Conservation (phyloP, 2,797 vertebrate genomes). For the Epinephelus awoara region DNA sequence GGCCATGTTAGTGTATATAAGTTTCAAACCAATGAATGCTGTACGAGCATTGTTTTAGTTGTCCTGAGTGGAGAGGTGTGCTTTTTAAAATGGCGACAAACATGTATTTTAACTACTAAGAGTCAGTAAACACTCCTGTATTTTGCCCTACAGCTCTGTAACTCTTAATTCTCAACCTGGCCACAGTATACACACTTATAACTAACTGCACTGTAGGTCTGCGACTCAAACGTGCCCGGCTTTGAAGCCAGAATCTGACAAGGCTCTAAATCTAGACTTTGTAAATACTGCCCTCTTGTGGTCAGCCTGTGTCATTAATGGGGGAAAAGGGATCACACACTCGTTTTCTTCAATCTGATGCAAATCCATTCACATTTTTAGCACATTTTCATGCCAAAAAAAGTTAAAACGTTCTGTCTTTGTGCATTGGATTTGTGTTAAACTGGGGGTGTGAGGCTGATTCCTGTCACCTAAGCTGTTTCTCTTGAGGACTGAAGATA, state of each 20-base stretch:
- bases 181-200: not conserved
- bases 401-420: not conserved
- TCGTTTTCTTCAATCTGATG: not conserved
- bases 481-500: not conserved
- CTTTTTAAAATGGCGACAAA: not conserved
- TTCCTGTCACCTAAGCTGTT: not conserved
- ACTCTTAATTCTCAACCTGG: not conserved
- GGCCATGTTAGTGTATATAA: not conserved
- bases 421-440: not conserved
- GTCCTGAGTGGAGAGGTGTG: not conserved
- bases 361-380: not conserved
- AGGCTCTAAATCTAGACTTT: conserved; percentile 50
- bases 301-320: not conserved
- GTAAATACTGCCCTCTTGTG: conserved; percentile 83
- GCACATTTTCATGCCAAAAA: not conserved
- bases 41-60: not conserved
- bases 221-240: not conserved
- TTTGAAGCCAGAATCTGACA: conserved; percentile 3
- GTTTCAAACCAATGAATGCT: not conserved
- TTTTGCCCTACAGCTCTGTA: not conserved
- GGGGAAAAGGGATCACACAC: accelerated
- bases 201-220: conserved; percentile 2
- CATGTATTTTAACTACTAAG: not conserved
- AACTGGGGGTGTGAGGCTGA: not conserved
- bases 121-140: not conserved